These are phyloP conservation scores for Drosophila pachea DNA, from an alignment of 1,140 invertebrate species.

Conservation along the genomic window DNA sequence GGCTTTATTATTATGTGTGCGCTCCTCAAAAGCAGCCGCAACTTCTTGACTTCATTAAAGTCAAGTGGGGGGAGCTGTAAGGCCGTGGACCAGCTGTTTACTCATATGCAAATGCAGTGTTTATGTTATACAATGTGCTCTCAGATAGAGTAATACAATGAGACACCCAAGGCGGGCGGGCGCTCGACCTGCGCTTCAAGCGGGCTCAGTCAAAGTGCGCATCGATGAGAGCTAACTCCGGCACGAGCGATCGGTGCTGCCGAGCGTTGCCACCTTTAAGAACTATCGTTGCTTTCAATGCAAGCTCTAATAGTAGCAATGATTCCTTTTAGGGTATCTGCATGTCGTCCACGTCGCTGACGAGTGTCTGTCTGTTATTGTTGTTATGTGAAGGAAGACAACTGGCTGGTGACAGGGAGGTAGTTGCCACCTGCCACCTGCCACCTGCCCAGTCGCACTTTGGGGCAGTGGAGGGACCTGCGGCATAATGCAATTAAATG, in stretches of 20 bases:
- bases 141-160: too few relatives aligned
- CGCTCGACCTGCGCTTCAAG: too few relatives aligned
- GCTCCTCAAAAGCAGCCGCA: constrained; percentile 47
- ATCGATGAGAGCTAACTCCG: too few relatives aligned
- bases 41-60: constrained; percentile 74
- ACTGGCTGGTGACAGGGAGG: constrained; percentile 24
- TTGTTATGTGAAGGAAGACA: constrained; percentile 26
- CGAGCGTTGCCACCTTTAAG: too few relatives aligned
- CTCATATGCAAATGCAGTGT: constrained; percentile 71
- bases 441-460: constrained; percentile 21
- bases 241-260: too few relatives aligned
- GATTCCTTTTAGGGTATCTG: neutral
- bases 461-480: constrained; percentile 65
- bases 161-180: neutral
- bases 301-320: too few relatives aligned
- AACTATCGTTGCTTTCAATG: too few relatives aligned
- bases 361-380: neutral
- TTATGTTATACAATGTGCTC: neutral
- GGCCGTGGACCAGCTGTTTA: constrained; percentile 40
- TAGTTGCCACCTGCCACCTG: neutral
- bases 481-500: constrained; percentile 77
- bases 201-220: too few relatives aligned
- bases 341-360: neutral
- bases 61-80: constrained; percentile 40
- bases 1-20: constrained; percentile 1